Evolutionary conservation across 2,797 vertebrate species (phyloP).

Genomic region (Malacoctenus gilli): DNA sequence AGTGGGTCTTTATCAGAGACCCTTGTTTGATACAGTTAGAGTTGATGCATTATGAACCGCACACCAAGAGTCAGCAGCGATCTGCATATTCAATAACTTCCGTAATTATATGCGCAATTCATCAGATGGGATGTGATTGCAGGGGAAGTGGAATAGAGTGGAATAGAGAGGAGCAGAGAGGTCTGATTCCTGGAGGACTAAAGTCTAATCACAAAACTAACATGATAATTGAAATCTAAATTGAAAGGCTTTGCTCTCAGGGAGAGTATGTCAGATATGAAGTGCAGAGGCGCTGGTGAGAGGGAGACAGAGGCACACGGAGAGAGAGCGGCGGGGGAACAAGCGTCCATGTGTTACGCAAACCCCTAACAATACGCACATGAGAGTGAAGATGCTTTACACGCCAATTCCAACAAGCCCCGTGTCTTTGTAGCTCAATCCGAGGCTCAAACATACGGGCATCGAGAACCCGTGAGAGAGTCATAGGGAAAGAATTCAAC

Average conservation of each 20-base stretch:
- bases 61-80: slow-evolving; percentile 83
- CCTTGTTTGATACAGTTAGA: slow-evolving; percentile 82
- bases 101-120: slow-evolving; percentile 87
- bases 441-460: slow-evolving; percentile 4
- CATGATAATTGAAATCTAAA: slow-evolving; percentile 89
- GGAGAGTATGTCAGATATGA: slow-evolving; percentile 71
- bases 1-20: slow-evolving; percentile 77
- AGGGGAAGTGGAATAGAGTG: slow-evolving; percentile 80
- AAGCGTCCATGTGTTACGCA: slow-evolving; percentile 22
- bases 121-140: slow-evolving; percentile 89
- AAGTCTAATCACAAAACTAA: slow-evolving; percentile 88
- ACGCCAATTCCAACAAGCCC: too few species aligned
- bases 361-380: slow-evolving; percentile 18
- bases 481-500: too few species aligned
- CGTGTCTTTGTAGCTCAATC: slow-evolving; percentile 10
- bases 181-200: slow-evolving; percentile 86
- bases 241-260: slow-evolving; percentile 82
- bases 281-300: slow-evolving; percentile 51
- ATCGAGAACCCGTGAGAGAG: too few species aligned
- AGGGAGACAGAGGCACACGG: slow-evolving; percentile 27
- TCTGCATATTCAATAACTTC: slow-evolving; percentile 90
- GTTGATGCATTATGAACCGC: slow-evolving; percentile 79
- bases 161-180: slow-evolving; percentile 79
- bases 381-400: too few species aligned
- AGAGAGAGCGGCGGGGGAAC: slow-evolving; percentile 38